These are phyloP conservation scores for Hypsopygia costalis DNA, from an alignment of 2,888 invertebrate species.

Conservation along the genomic window DNA sequence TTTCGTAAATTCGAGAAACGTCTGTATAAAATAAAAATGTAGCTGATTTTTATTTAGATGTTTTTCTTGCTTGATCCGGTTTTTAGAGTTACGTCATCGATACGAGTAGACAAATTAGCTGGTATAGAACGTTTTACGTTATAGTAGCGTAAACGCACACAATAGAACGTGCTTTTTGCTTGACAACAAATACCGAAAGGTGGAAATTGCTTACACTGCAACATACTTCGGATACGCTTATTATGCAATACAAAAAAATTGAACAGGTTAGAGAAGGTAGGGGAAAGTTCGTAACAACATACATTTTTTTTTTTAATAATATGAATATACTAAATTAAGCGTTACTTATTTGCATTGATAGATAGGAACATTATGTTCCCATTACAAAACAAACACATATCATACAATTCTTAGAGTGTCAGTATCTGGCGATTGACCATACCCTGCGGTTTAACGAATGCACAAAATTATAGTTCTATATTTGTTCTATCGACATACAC, in stretches of 20 bases:
- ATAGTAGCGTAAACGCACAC: conserved; percentile 10
- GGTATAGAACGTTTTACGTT: conserved; percentile 4
- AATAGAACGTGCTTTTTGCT: conserved; percentile 13
- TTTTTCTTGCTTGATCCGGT: not conserved
- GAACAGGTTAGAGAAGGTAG: conserved; percentile 18
- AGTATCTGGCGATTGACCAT: too few species aligned
- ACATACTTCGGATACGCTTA: conserved; percentile 20
- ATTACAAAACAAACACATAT: too few species aligned
- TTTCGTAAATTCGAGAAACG: too few species aligned
- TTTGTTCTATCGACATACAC: too few species aligned
- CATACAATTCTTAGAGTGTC: too few species aligned
- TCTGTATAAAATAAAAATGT: too few species aligned
- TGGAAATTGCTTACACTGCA: conserved; percentile 19
- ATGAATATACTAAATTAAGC: too few species aligned
- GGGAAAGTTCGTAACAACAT: not conserved
- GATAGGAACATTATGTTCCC: too few species aligned
- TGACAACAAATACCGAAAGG: conserved; percentile 18
- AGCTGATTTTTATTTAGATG: too few species aligned
- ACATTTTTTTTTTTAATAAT: not conserved
- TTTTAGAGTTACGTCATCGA: conserved; percentile 5
- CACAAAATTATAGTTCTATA: too few species aligned
- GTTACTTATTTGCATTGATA: too few species aligned
- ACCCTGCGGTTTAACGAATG: too few species aligned
- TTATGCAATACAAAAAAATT: conserved; percentile 16
- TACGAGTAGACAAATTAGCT: conserved; percentile 1